These are phyloP conservation scores for Coregonus sp. DNA, from an alignment of 2,797 vertebrate genomes.

Conservation along the genomic window DNA sequence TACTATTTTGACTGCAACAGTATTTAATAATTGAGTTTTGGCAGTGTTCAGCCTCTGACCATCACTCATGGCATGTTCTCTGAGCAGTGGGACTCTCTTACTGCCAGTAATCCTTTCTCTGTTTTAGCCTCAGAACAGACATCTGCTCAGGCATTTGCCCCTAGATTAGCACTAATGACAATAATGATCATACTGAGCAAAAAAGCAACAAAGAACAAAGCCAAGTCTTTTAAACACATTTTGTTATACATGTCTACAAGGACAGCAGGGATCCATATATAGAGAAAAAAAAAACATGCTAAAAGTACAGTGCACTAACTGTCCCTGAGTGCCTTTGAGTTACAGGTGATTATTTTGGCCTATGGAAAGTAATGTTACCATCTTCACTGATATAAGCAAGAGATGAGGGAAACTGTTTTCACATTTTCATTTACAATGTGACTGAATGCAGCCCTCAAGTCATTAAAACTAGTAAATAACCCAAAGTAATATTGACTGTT, in stretches of 20 bases:
- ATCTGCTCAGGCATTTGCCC: slow-evolving; percentile 64
- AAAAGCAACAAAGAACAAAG: slow-evolving; percentile 56
- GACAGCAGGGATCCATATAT: slow-evolving; percentile 57
- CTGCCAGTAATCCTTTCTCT: slow-evolving; percentile 57
- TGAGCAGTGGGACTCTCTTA: slow-evolving; percentile 49
- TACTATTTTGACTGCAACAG: slow-evolving; percentile 19
- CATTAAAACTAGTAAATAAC: slow-evolving; percentile 2
- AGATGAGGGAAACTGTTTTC: not conserved
- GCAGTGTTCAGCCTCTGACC: slow-evolving; percentile 46
- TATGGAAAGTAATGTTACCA: no score
- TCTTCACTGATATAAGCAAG: no score
- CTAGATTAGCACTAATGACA: slow-evolving; percentile 69
- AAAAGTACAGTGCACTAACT: slow-evolving; percentile 21
- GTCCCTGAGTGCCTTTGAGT: not conserved
- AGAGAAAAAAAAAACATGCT: slow-evolving; percentile 40
- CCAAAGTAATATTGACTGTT: slow-evolving; percentile 8
- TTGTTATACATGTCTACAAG: slow-evolving; percentile 64
- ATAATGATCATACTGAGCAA: slow-evolving; percentile 67
- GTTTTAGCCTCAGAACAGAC: slow-evolving; percentile 41
- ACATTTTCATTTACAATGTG: not conserved
- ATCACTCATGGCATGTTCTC: slow-evolving; percentile 54
- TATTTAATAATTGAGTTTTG: slow-evolving; percentile 52
- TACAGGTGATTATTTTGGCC: no score
- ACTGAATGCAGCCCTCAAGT: not conserved
- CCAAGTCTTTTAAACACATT: slow-evolving; percentile 65